Base-by-base conservation (phyloP, 2,113 vertebrate genomes). In the Condylura cristata region DNA sequence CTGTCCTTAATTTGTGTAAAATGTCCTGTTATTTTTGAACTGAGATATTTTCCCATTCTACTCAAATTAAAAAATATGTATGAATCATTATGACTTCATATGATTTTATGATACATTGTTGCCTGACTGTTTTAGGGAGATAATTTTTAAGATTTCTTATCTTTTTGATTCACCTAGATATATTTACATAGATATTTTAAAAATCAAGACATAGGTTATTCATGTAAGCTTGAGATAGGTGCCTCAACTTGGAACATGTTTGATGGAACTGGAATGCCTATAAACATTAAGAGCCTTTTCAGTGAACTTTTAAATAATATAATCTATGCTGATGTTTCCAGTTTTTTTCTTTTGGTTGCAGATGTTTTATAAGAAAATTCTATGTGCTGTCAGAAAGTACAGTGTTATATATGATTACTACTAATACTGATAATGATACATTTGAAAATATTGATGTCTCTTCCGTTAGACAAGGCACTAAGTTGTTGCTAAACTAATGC, bases 21-120 rank as follows among this genome's bases (percentile, higher is more conserved):
- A 89, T 83, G 0, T 30, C 63, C 37, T 93, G 3, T 84, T 89
- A 13, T 66, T 87, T 95, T 86, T 91, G 1, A 91, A 39, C 30
- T 95, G 63, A 63, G 13, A 63, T 51, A 34, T 85, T 66, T 79
- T 26, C 32, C 11, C 37, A 28, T 83, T 91, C 3, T 92, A 95
- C 60, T 65, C 18, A 91, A 24, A 74, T 92, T 80, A 66, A 90
- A 96, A 96, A 94, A 37, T 94, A 51, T 34, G 3, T 71, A 58
- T 93, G 58, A 92, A n/a, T 58, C 39, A 51, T 78, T 53, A 95
- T 93, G 30, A 51, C 79, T 92, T 90, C 83, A 44, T 81, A 1
- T 75, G 72, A 82, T 72, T 86, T 96, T 56, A 44, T 96, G 94
- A 78, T 78, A 41, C 72, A 12, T 87, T 91, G 56, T 46, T 56